phyloP scores from a whole-genome alignment of 1,140 invertebrate genomes.

The Apocrypta bakeri region DNA sequence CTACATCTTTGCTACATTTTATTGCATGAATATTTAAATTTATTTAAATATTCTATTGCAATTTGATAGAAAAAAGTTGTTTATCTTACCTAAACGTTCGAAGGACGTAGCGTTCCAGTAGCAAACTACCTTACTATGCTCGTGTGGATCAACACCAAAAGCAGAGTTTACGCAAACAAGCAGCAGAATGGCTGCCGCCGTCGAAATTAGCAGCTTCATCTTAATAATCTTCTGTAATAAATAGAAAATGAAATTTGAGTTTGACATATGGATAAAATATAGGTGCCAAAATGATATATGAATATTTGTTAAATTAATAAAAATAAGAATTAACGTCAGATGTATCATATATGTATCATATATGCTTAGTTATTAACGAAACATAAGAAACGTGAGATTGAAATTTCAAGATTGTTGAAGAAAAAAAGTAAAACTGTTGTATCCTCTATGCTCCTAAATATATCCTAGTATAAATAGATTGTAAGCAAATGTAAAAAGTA shows the following conservation, averaged over 20 bases:
- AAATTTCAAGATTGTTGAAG: no score
- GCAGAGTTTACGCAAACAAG: conserved; percentile 49
- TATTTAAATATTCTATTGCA: no score
- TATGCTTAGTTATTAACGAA: no score
- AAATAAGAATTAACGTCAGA: no score
- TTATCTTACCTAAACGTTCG: conserved; percentile 34
- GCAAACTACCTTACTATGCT: conserved; percentile 74
- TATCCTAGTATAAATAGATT: no score
- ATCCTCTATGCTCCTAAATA: no score
- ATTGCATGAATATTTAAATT: no score
- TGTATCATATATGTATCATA: no score
- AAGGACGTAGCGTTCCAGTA: conserved; percentile 75
- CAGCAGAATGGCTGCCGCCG: conserved; percentile 53
- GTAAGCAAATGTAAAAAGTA: no score
- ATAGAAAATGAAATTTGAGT: background rate
- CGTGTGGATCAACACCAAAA: conserved; percentile 57
- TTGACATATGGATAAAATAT: background rate
- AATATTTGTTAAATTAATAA: background rate
- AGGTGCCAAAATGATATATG: background rate
- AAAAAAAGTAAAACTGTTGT: no score
- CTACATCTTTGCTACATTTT: no score
- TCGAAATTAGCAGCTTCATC: conserved; percentile 50
- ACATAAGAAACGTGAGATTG: no score
- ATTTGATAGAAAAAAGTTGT: background rate
- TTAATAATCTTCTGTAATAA: conserved; percentile 36